A percentile compares a stretch with the other conserved stretches of the same genome.
These are phyloP conservation scores for Bucco capensis DNA, from an alignment of 2,113 vertebrate species.

Conservation along the genomic window DNA sequence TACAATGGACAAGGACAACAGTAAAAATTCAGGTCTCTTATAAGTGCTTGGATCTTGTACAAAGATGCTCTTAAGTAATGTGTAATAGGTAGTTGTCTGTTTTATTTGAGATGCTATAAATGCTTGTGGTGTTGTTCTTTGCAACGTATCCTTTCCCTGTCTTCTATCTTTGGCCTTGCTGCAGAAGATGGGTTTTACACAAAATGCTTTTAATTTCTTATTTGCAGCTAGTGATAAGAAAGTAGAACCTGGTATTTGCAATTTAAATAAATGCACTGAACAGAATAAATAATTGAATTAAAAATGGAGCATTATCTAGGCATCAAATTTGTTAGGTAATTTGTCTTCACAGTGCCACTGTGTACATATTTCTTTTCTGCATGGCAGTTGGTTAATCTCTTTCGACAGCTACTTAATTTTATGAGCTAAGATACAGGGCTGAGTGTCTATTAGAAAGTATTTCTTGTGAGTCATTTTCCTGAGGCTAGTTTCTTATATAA, in stretches of 20 bases:
- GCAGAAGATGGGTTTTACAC: neutral
- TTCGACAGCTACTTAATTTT: conserved; percentile 55
- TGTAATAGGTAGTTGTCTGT: neutral
- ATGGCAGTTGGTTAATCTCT: conserved; percentile 48
- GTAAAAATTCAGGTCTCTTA: neutral
- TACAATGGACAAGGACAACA: neutral
- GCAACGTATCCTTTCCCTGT: neutral
- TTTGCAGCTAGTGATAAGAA: conserved; percentile 32
- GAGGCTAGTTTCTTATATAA: neutral
- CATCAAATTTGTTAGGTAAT: conserved; percentile 18
- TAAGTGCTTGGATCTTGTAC: neutral
- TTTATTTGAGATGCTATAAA: neutral
- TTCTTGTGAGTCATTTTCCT: neutral
- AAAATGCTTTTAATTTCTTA: neutral
- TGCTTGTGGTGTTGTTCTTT: rapidly evolving
- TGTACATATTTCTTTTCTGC: conserved; percentile 12
- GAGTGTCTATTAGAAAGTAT: conserved; percentile 7
- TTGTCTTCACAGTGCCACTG: conserved; percentile 5
- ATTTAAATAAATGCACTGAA: conserved; percentile 23
- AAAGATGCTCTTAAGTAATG: neutral
- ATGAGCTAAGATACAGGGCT: neutral
- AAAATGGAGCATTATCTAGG: conserved; percentile 35
- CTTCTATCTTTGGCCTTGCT: neutral
- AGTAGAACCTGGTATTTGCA: neutral
- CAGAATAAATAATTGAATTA: conserved; percentile 54